Evolutionary conservation across 2,113 vertebrate genomes (phyloP).

Genomic region (Craseonycteris thonglongyai): DNA sequence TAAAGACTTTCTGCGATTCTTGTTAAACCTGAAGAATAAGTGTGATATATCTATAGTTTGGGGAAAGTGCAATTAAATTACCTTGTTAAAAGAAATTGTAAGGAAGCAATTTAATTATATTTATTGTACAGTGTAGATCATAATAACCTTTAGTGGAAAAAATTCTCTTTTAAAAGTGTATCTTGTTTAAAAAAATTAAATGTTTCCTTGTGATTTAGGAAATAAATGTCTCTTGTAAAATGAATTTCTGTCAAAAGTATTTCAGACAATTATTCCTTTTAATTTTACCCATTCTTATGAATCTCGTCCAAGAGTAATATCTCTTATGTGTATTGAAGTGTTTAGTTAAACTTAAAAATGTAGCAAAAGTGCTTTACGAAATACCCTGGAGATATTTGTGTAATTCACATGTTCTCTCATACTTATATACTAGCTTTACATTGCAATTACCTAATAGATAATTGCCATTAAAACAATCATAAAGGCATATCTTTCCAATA

Average conservation of each 20-base stretch:
- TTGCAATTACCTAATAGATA: conserved; percentile 12
- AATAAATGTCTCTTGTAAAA: neutral
- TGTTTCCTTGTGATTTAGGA: neutral
- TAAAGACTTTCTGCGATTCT: conserved; percentile 19
- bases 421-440: conserved; percentile 5
- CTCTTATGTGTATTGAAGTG: neutral
- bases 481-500: neutral
- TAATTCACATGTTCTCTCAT: neutral
- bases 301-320: neutral
- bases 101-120: conserved; percentile 42
- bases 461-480: conserved; percentile 36
- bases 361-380: conserved; percentile 17
- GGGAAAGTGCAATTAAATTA: conserved; percentile 40
- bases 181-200: neutral
- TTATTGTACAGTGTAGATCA: conserved; percentile 17
- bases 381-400: neutral
- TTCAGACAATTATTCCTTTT: conserved; percentile 32
- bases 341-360: conserved; percentile 29
- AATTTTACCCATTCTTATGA: conserved; percentile 23
- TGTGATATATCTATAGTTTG: conserved; percentile 21
- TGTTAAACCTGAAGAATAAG: conserved; percentile 17
- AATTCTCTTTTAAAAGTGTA: conserved; percentile 7
- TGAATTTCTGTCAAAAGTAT: conserved; percentile 40
- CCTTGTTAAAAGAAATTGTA: conserved; percentile 18
- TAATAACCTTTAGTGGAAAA: conserved; percentile 12